Conservation (phyloP, 1,140 invertebrate genomes). For the Magallana angulata region DNA sequence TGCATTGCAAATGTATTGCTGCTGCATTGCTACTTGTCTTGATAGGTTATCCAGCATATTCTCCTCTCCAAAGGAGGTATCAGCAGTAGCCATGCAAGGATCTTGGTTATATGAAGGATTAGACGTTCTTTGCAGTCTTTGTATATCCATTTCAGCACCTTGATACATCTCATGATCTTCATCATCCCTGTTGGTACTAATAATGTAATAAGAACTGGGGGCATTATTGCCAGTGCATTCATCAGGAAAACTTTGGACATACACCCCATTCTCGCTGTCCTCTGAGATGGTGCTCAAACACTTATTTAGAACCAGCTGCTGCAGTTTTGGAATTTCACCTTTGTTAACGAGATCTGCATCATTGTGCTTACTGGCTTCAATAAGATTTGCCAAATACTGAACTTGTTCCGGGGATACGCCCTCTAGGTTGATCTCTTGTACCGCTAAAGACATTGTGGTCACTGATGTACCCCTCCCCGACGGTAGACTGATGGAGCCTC, state of each 20-base stretch:
- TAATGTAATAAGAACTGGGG: background rate
- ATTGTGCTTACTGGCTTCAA: constrained; percentile 11
- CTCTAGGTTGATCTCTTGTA: constrained; percentile 11
- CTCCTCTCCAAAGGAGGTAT: constrained; percentile 13
- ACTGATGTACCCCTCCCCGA: too few relatives aligned
- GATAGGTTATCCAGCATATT: background rate
- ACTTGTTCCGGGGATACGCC: constrained; percentile 8
- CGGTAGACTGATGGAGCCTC: too few relatives aligned
- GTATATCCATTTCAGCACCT: constrained; percentile 18
- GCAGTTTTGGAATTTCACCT: constrained; percentile 13
- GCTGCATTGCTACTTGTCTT: constrained; percentile 18
- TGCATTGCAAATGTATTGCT: background rate
- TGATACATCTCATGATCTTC: constrained; percentile 7
- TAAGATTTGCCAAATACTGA: constrained; percentile 20
- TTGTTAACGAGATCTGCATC: background rate
- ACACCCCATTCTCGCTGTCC: background rate
- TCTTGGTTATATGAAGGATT: background rate
- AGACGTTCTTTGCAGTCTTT: background rate
- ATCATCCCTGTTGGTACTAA: background rate
- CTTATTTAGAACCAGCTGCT: constrained; percentile 18
- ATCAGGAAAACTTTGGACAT: constrained; percentile 5
- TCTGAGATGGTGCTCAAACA: constrained; percentile 2
- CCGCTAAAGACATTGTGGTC: background rate
- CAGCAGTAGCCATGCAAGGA: background rate
- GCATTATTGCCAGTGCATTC: background rate